phyloP scores from a whole-genome alignment of 1,140 invertebrate species.

The Bursaphelenchus mucronatus region DNA sequence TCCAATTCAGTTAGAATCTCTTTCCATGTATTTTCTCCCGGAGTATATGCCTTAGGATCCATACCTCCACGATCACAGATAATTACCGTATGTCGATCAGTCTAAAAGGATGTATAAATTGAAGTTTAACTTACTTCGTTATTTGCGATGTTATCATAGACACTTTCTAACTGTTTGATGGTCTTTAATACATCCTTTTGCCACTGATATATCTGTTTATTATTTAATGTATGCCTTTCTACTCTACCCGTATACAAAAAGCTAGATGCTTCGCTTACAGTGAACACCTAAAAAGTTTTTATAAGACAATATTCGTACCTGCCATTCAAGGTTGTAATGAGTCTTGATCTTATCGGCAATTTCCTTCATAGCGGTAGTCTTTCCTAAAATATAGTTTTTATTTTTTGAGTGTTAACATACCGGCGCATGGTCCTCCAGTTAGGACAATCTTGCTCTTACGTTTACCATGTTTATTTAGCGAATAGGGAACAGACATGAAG shows the following conservation, averaged over 20 bases:
- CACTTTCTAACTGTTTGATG: conserved; percentile 36
- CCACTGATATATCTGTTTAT: conserved; percentile 38
- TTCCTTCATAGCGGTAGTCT: conserved; percentile 37
- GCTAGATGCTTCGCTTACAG: conserved; percentile 32
- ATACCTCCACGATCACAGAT: conserved; percentile 39
- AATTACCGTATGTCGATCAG: conserved; percentile 32
- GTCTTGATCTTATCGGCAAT: conserved; percentile 24
- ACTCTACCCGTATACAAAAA: conserved; percentile 34
- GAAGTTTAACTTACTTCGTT: conserved; percentile 18
- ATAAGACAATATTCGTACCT: conserved; percentile 17
- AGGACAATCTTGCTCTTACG: conserved; percentile 38
- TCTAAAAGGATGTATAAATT: conserved; percentile 13
- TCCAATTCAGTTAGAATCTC: conserved; percentile 26
- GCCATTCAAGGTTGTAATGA: conserved; percentile 31
- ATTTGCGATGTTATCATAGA: conserved; percentile 40
- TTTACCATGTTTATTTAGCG: conserved; percentile 27
- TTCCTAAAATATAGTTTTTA: conserved; percentile 22
- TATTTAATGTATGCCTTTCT: conserved; percentile 22
- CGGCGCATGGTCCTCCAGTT: conserved; percentile 40
- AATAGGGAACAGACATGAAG: neutral
- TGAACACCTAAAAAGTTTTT: conserved; percentile 32
- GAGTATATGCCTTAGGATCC: conserved; percentile 37
- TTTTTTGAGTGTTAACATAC: conserved; percentile 19
- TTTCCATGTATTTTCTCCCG: conserved; percentile 25
- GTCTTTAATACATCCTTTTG: conserved; percentile 37